Percentiles rank a stretch among this genome's conserved stretches.
Conservation (phyloP, 2,888 invertebrate species). For the Macrostomum cliftonense region DNA sequence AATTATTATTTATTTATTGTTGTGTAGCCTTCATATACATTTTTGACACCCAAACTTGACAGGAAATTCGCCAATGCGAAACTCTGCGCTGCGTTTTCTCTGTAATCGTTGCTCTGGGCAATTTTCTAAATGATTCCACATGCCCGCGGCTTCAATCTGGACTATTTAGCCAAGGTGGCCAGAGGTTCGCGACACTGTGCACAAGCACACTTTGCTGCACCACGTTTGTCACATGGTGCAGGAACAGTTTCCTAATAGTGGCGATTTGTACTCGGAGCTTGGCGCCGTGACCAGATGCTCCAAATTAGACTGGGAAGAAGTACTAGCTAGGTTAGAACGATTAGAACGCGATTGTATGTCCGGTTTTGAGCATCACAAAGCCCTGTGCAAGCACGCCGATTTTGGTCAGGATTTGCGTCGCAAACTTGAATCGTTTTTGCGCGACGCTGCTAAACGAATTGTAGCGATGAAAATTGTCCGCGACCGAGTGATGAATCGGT, state of each 20-base stretch:
- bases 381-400: constrained; percentile 60
- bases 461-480: constrained; percentile 77
- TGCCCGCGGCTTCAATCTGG: constrained; percentile 89
- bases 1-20: no score
- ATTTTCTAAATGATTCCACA: constrained; percentile 75
- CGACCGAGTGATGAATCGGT: constrained; percentile 71
- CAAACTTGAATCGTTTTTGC: constrained; percentile 47
- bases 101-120: constrained; percentile 77
- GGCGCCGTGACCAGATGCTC: constrained; percentile 41
- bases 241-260: constrained; percentile 80
- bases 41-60: no score
- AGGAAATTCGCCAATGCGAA: constrained; percentile 66
- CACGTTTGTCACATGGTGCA: constrained; percentile 92
- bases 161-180: constrained; percentile 81
- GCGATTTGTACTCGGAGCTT: constrained; percentile 76
- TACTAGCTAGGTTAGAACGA: constrained; percentile 61
- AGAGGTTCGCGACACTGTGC: constrained; percentile 94
- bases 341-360: constrained; percentile 87
- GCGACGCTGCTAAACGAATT: constrained; percentile 88
- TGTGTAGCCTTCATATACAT: no score
- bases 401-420: neutral
- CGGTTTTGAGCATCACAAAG: constrained; percentile 84
- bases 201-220: constrained; percentile 88
- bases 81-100: constrained; percentile 86
- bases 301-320: constrained; percentile 79